Evolutionary conservation across 2,888 invertebrate genomes (phyloP).

Genomic region (Bimastos eiseni): DNA sequence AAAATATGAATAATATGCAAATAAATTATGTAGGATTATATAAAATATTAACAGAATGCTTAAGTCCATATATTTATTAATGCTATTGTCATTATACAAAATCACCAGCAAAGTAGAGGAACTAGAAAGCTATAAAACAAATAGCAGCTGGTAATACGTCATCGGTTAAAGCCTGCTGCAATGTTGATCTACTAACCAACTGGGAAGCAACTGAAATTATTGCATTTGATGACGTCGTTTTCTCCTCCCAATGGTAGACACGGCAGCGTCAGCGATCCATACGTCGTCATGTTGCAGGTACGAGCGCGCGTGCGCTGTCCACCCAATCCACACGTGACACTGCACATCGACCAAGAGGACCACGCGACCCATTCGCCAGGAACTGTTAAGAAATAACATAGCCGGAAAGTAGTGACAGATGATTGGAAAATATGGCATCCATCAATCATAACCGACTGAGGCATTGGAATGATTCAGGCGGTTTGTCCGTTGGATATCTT

Average conservation of each 20-base stretch:
- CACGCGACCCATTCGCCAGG: slow-evolving; percentile 40
- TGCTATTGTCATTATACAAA: no score
- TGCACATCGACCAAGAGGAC: slow-evolving; percentile 39
- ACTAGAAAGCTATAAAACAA: background rate
- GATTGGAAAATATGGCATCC: no score
- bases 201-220: slow-evolving; percentile 27
- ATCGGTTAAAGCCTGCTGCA: no score
- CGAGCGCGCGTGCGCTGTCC: slow-evolving; percentile 35
- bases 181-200: slow-evolving; percentile 7
- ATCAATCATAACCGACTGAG: no score
- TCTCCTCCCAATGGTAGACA: slow-evolving; percentile 16
- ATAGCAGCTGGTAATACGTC: background rate
- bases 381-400: slow-evolving; percentile 31
- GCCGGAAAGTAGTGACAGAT: no score
- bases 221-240: slow-evolving; percentile 10
- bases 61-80: no score
- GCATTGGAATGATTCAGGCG: no score
- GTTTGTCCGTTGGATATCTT: background rate
- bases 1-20: no score
- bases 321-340: slow-evolving; percentile 36
- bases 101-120: background rate
- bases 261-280: slow-evolving; percentile 41
- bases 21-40: no score
- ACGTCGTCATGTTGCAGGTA: slow-evolving; percentile 46
- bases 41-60: no score